Evolutionary conservation across 2,797 vertebrate species (phyloP), one percentile per base, ranked within the genome.

Genomic region (Masticophis lateralis): DNA sequence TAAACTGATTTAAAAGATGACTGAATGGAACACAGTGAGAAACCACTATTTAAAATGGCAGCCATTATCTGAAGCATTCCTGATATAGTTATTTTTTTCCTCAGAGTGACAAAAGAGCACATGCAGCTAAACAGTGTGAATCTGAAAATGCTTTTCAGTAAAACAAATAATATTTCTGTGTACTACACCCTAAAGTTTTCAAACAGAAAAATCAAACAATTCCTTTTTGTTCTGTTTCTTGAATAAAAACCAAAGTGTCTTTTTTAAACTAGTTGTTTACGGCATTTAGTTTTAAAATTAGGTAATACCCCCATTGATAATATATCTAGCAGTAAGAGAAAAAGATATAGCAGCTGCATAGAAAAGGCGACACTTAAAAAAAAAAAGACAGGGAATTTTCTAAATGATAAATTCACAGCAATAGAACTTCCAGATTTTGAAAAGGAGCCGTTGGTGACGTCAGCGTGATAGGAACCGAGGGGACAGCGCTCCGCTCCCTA

Each of bases 21-120:
- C 87, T 86, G 47, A 93, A 55, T 53, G 61, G 87, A 91, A 60
- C 60, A 94, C 9, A 7, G 18, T 47, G 28, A 91, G 32, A 69
- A 43, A 10, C 32, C 43, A 43, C 53, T 56, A 18, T 89, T 83
- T 86, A 0, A 90, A 92, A 27, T 18, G 91, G 92, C 86, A 91
- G 66, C 12, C 88, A 25, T 51, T 51, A 88, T 5, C 6, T 86
- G 91, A 94, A 27, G 69, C 0, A 90, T 55, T 86, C 91, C 59
- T 61, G 2, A 51, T 60, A 43, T 51, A 63, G 16, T 91, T 27
- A 88, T 93, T n/a, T 88, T 63, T 51, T 47, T 25, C 60, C 61
- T 1, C 56, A 79, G 89, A 27, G 25, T 47, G 1, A 43, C 4
- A 90, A 63, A 94, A 94, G 4, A 93, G 61, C 94, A 94, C 11